Percentiles rank a stretch among this genome's conserved stretches.
These are phyloP conservation scores for Parazoanthus darwini DNA, from an alignment of 92 coral and sea anemone genomes.

Conservation along the genomic window DNA sequence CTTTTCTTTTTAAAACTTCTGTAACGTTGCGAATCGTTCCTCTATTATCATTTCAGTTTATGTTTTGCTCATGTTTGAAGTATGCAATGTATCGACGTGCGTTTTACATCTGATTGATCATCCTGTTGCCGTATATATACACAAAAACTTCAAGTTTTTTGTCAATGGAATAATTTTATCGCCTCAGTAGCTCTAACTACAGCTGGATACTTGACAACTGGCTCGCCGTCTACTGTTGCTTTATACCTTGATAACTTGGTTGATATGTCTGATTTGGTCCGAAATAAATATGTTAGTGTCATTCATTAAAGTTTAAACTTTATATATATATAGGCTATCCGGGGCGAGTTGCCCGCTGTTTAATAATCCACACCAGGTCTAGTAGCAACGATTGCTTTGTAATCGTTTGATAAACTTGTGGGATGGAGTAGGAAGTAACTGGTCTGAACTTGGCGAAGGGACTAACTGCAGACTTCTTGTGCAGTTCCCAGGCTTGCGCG, in stretches of 20 bases:
- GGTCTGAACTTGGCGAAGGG: background rate
- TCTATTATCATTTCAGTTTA: background rate
- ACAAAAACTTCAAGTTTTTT: background rate
- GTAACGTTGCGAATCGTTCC: background rate
- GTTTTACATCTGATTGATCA: background rate
- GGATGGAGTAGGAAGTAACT: background rate
- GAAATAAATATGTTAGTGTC: background rate
- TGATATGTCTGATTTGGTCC: background rate
- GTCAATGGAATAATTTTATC: background rate
- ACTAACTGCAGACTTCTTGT: conserved; percentile 1
- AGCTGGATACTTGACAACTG: background rate
- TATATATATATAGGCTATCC: background rate
- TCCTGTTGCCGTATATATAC: background rate
- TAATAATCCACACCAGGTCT: conserved; percentile 19
- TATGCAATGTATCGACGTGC: background rate
- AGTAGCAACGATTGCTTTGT: conserved; percentile 21
- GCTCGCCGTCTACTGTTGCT: background rate
- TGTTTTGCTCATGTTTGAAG: background rate
- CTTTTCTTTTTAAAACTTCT: too few relatives aligned
- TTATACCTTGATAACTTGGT: background rate
- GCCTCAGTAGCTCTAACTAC: background rate
- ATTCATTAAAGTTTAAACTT: conserved; percentile 8
- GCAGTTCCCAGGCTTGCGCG: conserved; percentile 16
- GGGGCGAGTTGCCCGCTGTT: conserved; percentile 1
- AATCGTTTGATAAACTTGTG: conserved; percentile 11